A percentile compares a stretch with the other conserved stretches of the same genome.
These are phyloP conservation scores for Drosophila lini DNA, from an alignment of 1,140 invertebrate genomes.

Conservation along the genomic window DNA sequence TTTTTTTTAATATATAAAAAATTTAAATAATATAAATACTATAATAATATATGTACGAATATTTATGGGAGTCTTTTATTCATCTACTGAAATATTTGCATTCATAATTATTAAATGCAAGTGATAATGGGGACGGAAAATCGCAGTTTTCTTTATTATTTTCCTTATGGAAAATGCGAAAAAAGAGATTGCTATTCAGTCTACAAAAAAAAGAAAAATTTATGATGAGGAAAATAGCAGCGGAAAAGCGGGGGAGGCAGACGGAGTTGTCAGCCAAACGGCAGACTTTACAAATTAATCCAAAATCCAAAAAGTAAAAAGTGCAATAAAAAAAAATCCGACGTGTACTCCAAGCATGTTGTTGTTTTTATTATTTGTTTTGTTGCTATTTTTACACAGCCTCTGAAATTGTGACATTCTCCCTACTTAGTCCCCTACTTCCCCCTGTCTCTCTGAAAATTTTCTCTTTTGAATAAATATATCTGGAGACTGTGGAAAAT, in stretches of 20 bases:
- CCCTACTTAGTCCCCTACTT: slow-evolving; percentile 30
- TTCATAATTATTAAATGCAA: slow-evolving; percentile 58
- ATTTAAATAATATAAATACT: neutral
- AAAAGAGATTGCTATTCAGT: slow-evolving; percentile 20
- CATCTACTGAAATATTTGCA: slow-evolving; percentile 16
- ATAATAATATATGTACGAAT: neutral
- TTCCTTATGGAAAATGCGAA: slow-evolving; percentile 3
- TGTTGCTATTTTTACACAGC: slow-evolving; percentile 70
- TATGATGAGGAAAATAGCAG: slow-evolving; percentile 41
- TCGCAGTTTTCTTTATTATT: slow-evolving; percentile 1
- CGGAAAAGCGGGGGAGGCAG: slow-evolving; percentile 1
- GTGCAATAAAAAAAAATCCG: slow-evolving; percentile 62
- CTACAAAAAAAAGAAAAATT: slow-evolving; percentile 22
- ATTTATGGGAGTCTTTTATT: neutral
- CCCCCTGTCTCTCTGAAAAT: neutral
- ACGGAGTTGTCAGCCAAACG: slow-evolving; percentile 12
- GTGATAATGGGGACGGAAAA: neutral
- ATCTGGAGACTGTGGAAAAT: slow-evolving; percentile 33
- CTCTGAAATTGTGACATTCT: slow-evolving; percentile 78
- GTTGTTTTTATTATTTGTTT: slow-evolving; percentile 43
- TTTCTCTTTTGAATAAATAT: slow-evolving; percentile 32
- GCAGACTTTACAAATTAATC: slow-evolving; percentile 77
- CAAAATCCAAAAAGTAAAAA: slow-evolving; percentile 62
- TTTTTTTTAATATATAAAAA: neutral
- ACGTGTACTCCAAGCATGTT: slow-evolving; percentile 52